A percentile compares a stretch with the other conserved stretches of the same genome.
Conservation (phyloP, 1,140 invertebrate genomes). For the Aricia agestis region DNA sequence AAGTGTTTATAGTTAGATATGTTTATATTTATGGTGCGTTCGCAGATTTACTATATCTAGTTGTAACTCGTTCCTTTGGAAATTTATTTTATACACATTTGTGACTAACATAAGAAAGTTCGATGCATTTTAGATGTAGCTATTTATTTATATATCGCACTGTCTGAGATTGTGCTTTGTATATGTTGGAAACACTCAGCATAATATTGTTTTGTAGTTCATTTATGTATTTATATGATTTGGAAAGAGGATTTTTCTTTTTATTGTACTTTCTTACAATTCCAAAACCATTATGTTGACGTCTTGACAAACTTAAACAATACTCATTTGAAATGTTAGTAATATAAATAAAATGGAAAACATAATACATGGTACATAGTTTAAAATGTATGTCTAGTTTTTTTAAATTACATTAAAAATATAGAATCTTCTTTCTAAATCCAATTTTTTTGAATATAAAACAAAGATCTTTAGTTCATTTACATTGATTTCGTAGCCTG, state of each 20-base stretch:
- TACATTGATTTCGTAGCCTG: neutral
- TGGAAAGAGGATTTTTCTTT: neutral
- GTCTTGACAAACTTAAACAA: too few relatives aligned
- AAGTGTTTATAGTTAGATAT: conserved; percentile 15
- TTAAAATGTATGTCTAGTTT: too few relatives aligned
- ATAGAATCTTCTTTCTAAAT: neutral
- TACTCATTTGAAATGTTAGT: too few relatives aligned
- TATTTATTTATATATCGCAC: conserved; percentile 21
- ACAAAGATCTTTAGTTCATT: neutral
- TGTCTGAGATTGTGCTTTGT: conserved; percentile 3
- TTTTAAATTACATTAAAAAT: too few relatives aligned
- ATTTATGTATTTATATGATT: neutral
- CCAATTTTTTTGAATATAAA: conserved; percentile 10
- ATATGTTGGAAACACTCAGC: neutral
- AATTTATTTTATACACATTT: conserved; percentile 15
- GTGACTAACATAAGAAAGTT: conserved; percentile 16
- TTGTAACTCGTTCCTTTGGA: conserved; percentile 19
- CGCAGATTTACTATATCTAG: neutral
- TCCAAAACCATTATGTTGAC: too few relatives aligned
- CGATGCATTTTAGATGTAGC: conserved; percentile 7
- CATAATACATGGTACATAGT: too few relatives aligned
- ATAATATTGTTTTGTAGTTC: conserved; percentile 3
- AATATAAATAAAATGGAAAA: too few relatives aligned
- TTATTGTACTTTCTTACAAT: too few relatives aligned
- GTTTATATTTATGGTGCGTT: conserved; percentile 19